Conservation (phyloP, 2,888 invertebrate species). For the Asteroscopus sphinx region DNA sequence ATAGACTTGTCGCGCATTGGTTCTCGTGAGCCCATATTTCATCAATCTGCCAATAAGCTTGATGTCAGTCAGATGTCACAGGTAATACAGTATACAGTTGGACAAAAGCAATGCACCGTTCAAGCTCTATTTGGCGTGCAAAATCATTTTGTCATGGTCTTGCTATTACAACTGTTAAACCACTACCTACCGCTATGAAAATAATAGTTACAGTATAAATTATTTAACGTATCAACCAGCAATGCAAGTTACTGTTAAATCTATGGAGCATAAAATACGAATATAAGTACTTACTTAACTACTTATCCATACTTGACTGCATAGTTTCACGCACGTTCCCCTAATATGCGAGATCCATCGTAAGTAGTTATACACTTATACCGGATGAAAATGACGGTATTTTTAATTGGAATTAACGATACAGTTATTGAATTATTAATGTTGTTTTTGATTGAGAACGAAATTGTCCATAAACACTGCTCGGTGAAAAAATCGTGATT, state of each 20-base stretch:
- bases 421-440: no score
- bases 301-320: background rate
- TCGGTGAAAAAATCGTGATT: no score
- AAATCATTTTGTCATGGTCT: background rate
- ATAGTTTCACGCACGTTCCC: slow-evolving; percentile 30
- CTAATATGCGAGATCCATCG: slow-evolving; percentile 6
- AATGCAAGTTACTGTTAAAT: slow-evolving; percentile 21
- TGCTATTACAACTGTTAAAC: background rate
- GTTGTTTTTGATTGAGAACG: no score
- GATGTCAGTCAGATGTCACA: no score
- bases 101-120: background rate
- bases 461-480: no score
- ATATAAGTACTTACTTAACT: slow-evolving; percentile 11
- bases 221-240: slow-evolving; percentile 4
- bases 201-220: slow-evolving; percentile 4
- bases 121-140: background rate
- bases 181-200: background rate
- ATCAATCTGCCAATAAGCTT: background rate
- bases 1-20: no score
- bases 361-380: background rate
- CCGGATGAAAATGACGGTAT: slow-evolving; percentile 33
- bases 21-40: background rate
- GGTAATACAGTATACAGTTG: background rate
- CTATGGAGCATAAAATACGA: slow-evolving; percentile 11
- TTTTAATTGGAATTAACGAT: slow-evolving; percentile 13